Evolutionary conservation across 1,140 invertebrate genomes (phyloP).

Genomic region (Melipona quadrifasciata): DNA sequence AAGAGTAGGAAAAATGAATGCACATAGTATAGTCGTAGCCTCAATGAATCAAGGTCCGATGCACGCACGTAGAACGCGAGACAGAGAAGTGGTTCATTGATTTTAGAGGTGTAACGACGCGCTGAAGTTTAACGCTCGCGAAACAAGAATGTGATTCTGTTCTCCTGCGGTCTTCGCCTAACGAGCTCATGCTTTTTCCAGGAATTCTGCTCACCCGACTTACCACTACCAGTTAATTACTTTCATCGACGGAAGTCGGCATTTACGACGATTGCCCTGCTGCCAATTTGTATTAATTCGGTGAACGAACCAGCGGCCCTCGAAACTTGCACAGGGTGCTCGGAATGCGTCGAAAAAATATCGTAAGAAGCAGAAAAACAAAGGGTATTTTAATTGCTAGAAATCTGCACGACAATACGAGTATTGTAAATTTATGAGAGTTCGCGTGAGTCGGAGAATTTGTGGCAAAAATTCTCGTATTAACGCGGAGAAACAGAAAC

Average conservation of each 20-base stretch:
- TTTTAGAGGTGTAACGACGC: conserved; percentile 23
- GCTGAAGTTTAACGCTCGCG: neutral
- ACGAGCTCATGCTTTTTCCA: conserved; percentile 12
- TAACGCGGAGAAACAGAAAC: neutral
- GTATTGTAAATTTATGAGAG: neutral
- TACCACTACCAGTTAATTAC: conserved; percentile 42
- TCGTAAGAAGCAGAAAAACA: neutral
- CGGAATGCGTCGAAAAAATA: neutral
- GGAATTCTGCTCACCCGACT: conserved; percentile 15
- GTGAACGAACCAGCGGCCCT: conserved; percentile 15
- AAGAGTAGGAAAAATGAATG: conserved; percentile 9
- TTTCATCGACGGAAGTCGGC: conserved; percentile 48
- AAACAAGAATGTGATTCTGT: neutral
- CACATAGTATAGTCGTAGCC: neutral
- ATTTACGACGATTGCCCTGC: conserved; percentile 45
- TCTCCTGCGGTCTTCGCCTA: neutral
- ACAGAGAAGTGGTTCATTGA: conserved; percentile 17
- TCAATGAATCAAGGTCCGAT: conserved; percentile 15
- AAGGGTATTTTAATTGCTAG: neutral
- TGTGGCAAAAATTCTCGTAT: neutral
- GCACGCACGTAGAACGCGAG: neutral
- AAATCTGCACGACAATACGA: neutral
- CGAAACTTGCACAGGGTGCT: conserved; percentile 14
- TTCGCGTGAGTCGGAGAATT: neutral
- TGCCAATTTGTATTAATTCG: conserved; percentile 48